Evolutionary conservation across 2,888 invertebrate species (phyloP), one percentile per base, ranked within the genome.

Genomic region (Brachynemurus nebulosus): DNA sequence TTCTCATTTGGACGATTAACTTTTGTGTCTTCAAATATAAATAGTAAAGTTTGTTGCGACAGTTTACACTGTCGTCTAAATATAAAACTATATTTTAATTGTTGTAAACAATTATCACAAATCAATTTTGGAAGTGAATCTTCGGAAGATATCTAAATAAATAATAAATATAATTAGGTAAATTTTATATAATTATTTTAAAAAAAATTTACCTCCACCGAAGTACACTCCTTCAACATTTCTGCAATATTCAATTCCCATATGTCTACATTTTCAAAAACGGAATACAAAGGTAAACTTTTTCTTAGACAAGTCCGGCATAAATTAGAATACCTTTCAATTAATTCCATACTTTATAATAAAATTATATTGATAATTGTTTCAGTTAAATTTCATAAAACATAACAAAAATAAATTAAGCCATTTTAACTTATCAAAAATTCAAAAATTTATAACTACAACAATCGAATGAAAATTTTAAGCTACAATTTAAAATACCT

Each of bases 51-150:
- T 42, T 34, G 19, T 42, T 42, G 16, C 9, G 34, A 30, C 12
- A 25, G 9, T 18, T 20, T 23, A 18, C 33, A 34, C 19, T 42
- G 33, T 42, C 21, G 33, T n/a, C 17, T 30, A 42, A 42, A 42
- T 20, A 30, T 33, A 34, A 19, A 42, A 33, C 20, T 19, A n/a
- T 19, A 25, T 55, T 76, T 74, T 51, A 77, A 66, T 48, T 75
- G 68, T 47, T 70, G 69, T 53, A 76, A 61, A 55, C 77, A 77
- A 39, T 66, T 67, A 55, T 69, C 69, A 57, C 77, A 77, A 44
- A 77, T 75, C 21, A 80, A 80, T 67, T 82, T 82, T 35, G 82
- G 82, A 48, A 82, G 61, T 42, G 78, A 75, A 62, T 77, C 77
- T 51, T 72, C 70, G 45, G 72, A 69, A 40, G 72, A 72, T 44